Evolutionary conservation across 2,888 invertebrate genomes (phyloP).

Genomic region (Epistrophe grossulariae): DNA sequence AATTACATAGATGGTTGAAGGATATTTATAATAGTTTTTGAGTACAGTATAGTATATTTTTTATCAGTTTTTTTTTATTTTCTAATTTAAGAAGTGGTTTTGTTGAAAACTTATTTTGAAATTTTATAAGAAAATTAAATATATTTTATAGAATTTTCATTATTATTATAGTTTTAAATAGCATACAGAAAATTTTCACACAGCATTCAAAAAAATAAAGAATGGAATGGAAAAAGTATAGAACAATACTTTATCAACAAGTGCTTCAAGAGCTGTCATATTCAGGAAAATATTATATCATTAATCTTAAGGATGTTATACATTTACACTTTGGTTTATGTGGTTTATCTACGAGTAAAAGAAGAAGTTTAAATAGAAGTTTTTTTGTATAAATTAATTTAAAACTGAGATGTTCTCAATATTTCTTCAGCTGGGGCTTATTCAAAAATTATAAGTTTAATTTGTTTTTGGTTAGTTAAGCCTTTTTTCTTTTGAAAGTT

Average conservation of each 20-base stretch:
- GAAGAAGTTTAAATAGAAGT: background rate
- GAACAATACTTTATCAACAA: constrained; percentile 18
- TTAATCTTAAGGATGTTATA: background rate
- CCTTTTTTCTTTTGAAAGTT: background rate
- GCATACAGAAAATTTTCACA: too few species aligned
- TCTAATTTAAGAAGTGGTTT: background rate
- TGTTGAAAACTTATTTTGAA: constrained; percentile 2
- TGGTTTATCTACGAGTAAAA: background rate
- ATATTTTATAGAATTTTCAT: constrained; percentile 3
- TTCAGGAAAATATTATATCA: background rate
- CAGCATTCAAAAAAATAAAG: too few species aligned
- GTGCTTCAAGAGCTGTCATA: constrained; percentile 8
- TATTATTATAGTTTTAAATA: too few species aligned
- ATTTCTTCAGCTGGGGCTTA: background rate
- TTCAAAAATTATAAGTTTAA: background rate
- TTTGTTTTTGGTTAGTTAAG: background rate
- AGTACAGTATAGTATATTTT: too few species aligned
- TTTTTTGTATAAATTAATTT: constrained; percentile 6
- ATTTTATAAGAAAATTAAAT: constrained; percentile 1
- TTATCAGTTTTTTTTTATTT: too few species aligned
- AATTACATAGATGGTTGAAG: constrained; percentile 3
- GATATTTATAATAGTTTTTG: constrained; percentile 8
- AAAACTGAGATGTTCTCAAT: background rate
- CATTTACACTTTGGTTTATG: background rate
- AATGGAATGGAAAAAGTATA: too few species aligned